A percentile compares a stretch with the other conserved stretches of the same genome.
phyloP scores from a whole-genome alignment of 2,888 invertebrate species.

The Coleophora flavipennella region DNA sequence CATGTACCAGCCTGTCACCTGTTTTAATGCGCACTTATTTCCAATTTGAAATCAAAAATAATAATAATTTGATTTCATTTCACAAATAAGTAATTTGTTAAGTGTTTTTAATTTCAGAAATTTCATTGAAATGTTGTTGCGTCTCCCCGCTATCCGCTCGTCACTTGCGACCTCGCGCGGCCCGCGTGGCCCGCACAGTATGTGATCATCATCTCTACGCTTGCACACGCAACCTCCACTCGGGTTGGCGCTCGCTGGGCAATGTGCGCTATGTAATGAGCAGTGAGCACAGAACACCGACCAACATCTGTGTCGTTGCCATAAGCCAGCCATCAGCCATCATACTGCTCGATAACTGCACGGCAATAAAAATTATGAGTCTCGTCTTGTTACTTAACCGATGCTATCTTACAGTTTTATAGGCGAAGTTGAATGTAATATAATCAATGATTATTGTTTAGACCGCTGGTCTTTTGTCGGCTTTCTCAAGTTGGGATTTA shows the following conservation, averaged over 20 bases:
- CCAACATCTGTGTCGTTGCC: neutral
- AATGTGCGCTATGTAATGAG: constrained; percentile 13
- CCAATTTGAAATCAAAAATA: too few relatives aligned
- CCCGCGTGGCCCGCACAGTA: neutral
- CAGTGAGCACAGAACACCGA: too few relatives aligned
- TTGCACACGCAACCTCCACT: constrained; percentile 16
- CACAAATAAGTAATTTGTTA: too few relatives aligned
- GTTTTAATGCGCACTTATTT: too few relatives aligned
- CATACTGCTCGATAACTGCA: constrained; percentile 6
- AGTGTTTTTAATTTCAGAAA: too few relatives aligned
- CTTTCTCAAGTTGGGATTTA: too few relatives aligned
- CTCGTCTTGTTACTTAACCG: neutral
- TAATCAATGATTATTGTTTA: too few relatives aligned
- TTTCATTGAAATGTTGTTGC: constrained; percentile 6
- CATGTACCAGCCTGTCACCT: too few relatives aligned
- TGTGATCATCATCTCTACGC: constrained; percentile 9
- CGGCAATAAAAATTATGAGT: constrained; percentile 5
- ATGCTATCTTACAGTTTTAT: neutral
- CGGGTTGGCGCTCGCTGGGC: constrained; percentile 18
- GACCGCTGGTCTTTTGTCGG: too few relatives aligned
- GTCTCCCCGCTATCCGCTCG: constrained; percentile 18
- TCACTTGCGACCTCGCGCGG: neutral
- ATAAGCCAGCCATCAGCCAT: constrained; percentile 4
- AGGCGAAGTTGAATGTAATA: neutral
- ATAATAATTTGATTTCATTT: too few relatives aligned